These are phyloP conservation scores for Tauraco hartlaubi DNA, from an alignment of 2,797 vertebrate species.

Conservation along the genomic window DNA sequence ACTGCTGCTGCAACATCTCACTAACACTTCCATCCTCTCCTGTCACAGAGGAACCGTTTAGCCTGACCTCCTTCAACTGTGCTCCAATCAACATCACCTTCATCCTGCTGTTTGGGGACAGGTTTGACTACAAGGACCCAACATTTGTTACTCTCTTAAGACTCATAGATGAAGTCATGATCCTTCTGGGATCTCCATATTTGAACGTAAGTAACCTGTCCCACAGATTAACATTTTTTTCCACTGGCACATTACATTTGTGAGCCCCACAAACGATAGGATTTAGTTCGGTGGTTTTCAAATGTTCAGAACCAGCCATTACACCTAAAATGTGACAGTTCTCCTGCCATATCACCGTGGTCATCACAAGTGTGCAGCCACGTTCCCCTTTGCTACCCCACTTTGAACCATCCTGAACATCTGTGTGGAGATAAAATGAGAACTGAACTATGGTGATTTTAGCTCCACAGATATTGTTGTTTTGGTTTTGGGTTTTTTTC, in stretches of 20 bases:
- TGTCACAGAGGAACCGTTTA: conserved; percentile 73
- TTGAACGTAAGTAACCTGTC: conserved; percentile 66
- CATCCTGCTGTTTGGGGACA: conserved; percentile 72
- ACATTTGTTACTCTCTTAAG: conserved; percentile 72
- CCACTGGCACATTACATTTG: accelerated
- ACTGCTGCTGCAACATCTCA: not conserved
- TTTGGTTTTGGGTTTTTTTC: too few species aligned
- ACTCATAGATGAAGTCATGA: conserved; percentile 81
- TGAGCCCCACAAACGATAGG: not conserved
- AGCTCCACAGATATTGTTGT: not conserved
- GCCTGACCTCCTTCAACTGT: conserved; percentile 69
- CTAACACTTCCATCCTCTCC: not conserved
- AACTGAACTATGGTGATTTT: not conserved
- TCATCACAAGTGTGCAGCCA: not conserved
- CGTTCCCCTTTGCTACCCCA: not conserved
- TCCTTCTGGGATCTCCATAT: conserved; percentile 76
- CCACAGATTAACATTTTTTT: not conserved
- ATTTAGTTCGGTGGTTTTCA: not conserved
- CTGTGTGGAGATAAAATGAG: not conserved
- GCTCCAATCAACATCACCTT: conserved; percentile 81
- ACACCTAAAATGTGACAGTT: not conserved
- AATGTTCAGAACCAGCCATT: not conserved
- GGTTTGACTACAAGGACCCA: conserved; percentile 77
- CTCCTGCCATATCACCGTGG: accelerated
- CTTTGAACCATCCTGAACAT: not conserved